Evolutionary conservation across 23 tunicate species (phyloP), one percentile per base, ranked within the genome.

Genomic region (Ascidia mentula): DNA sequence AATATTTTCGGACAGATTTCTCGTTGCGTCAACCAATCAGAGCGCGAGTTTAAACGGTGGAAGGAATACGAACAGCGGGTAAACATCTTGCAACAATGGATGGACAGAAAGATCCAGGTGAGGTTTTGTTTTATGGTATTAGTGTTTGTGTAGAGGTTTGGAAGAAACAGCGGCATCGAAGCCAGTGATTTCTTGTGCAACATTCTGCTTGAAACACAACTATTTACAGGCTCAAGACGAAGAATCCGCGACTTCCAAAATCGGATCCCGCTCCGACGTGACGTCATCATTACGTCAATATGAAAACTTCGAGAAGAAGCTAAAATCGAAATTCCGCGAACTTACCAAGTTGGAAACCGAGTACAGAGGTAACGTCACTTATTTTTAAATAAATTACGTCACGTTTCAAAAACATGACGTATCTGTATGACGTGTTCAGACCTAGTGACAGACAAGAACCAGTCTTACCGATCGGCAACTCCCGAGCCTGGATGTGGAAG

Each of bases 401-500:
- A 42, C 53, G 53, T 9, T 42, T 42, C 15, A 15, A 12, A 42
- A 42, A 42, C 7, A 53, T 28, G 65, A 6, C 13, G 24, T 20
- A 53, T 28, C 4, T 53, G 22, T 53, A 5, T 53, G 22, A 5
- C 9, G 65, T 65, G 34, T 30, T 31, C 45, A 87, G 91, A 77
- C 9, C 70, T 89, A n/a, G 88, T 89, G 18, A 26, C 73, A 3
- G 60, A 77, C 36, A 89, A 82, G 72, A 89, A 76, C 61, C 4
- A 24, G 8, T 46, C 34, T 26, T 78, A 69, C 46, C 61, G 82
- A 46, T 53, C 83, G 9, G 84, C 75, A 37, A 76, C 94, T 22
- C 84, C 94, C 12, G 94, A 82, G 40, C 87, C 94, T 5, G 94
- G 94, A n/a, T 59, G 24, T 69, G 94, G 94, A 31, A 89, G 94